These are phyloP conservation scores for Alsophila aescularia DNA, from an alignment of 2,888 invertebrate genomes.

Conservation along the genomic window DNA sequence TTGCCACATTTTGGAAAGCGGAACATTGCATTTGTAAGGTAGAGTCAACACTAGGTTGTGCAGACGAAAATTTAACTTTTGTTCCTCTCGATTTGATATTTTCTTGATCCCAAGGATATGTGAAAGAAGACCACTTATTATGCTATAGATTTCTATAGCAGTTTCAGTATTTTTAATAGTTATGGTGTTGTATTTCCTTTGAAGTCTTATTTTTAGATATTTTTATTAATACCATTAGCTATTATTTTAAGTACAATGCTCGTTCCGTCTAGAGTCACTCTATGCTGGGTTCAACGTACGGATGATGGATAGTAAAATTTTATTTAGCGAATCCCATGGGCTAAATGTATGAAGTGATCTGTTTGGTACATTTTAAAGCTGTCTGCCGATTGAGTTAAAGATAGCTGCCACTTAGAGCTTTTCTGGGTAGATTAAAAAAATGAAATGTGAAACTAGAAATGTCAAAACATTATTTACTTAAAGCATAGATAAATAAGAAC, in stretches of 20 bases:
- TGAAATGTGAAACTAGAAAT: too few species aligned
- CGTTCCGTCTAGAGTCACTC: slow-evolving; percentile 14
- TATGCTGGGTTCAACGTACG: slow-evolving; percentile 41
- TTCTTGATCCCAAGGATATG: too few species aligned
- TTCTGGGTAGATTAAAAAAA: neutral
- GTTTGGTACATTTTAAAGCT: neutral
- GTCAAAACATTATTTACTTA: too few species aligned
- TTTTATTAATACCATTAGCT: neutral
- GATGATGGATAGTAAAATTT: slow-evolving; percentile 40
- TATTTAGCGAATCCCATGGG: slow-evolving; percentile 45
- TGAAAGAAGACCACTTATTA: too few species aligned
- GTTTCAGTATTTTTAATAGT: too few species aligned
- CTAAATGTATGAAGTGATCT: slow-evolving; percentile 32
- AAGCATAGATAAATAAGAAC: too few species aligned
- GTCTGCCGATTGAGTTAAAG: slow-evolving; percentile 2
- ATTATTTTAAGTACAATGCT: neutral
- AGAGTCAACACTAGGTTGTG: too few species aligned
- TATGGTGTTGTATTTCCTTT: neutral
- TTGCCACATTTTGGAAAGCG: slow-evolving; percentile 11
- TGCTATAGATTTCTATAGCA: too few species aligned
- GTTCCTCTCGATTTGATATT: too few species aligned
- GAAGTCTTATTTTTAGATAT: neutral
- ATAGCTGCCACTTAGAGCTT: neutral
- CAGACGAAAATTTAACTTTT: too few species aligned
- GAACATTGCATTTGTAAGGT: neutral